Conservation (phyloP, 92 coral and sea anemone genomes). For the Plumapathes pennacea region DNA sequence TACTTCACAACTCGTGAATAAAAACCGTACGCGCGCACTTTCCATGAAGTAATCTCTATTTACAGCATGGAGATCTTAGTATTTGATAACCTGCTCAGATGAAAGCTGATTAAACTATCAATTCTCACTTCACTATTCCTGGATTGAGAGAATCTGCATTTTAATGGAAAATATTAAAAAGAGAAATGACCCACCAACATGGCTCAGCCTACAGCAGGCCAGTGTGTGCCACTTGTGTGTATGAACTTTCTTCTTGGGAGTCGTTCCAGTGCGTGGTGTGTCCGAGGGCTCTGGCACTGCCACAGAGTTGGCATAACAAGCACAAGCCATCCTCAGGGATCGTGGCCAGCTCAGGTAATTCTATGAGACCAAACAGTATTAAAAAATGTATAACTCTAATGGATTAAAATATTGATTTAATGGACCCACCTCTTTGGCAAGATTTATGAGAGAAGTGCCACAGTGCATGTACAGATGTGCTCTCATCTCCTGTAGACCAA, state of each 20-base stretch:
- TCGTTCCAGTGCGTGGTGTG: constrained; percentile 81
- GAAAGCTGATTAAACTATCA: too few relatives aligned
- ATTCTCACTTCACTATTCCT: too few relatives aligned
- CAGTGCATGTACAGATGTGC: constrained; percentile 87
- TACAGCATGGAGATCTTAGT: too few relatives aligned
- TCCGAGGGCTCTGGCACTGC: constrained; percentile 69
- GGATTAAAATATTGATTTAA: not conserved
- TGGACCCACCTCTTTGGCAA: constrained; percentile 84
- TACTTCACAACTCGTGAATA: too few relatives aligned
- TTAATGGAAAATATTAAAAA: too few relatives aligned
- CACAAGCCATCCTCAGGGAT: constrained; percentile 72
- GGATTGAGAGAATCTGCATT: too few relatives aligned
- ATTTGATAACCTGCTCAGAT: too few relatives aligned
- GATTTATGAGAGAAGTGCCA: constrained; percentile 68
- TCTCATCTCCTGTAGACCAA: constrained; percentile 78
- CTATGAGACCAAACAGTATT: constrained; percentile 14
- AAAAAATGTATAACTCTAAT: not conserved
- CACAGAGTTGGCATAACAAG: constrained; percentile 67
- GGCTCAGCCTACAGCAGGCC: constrained; percentile 92
- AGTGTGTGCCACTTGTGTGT: constrained; percentile 83
- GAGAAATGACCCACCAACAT: constrained; percentile 86
- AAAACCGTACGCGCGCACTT: too few relatives aligned
- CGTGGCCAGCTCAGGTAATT: constrained; percentile 88
- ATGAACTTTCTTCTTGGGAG: constrained; percentile 63
- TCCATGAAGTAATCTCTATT: too few relatives aligned